These are phyloP conservation scores for Heteronetta atricapilla DNA, from an alignment of 2,113 vertebrate species.

Conservation along the genomic window DNA sequence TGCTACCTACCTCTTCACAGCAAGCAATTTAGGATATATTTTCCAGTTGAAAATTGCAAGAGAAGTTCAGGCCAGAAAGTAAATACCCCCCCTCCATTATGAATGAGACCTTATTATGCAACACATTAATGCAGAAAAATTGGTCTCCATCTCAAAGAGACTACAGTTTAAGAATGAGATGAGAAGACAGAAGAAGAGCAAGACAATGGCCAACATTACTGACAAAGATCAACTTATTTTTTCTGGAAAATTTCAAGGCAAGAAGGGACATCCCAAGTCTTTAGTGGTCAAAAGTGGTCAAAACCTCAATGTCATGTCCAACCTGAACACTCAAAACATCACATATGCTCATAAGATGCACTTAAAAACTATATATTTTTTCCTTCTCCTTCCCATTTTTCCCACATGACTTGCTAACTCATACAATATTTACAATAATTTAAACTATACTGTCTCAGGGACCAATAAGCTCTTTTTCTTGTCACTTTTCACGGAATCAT, in stretches of 20 bases:
- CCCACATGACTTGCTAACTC: not conserved
- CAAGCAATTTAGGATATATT: not conserved
- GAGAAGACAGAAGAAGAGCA: not conserved
- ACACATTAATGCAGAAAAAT: not conserved
- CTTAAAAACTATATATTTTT: not conserved
- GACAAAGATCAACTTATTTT: not conserved
- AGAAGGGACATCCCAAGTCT: not conserved
- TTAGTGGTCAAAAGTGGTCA: not conserved
- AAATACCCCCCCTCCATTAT: not conserved
- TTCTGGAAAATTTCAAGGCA: not conserved
- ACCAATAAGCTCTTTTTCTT: not conserved
- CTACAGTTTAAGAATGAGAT: not conserved
- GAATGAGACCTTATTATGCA: not conserved
- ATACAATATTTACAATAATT: not conserved
- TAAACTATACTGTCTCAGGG: not conserved
- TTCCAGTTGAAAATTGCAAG: not conserved
- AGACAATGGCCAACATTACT: not conserved
- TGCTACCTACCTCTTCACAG: not conserved
- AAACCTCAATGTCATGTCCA: not conserved
- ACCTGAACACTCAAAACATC: not conserved
- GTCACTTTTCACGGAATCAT: not conserved
- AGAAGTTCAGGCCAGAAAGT: not conserved
- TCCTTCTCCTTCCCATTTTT: not conserved
- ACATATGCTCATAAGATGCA: not conserved
- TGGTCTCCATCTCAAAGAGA: not conserved